Evolutionary conservation across 2,113 vertebrate species (phyloP), one percentile per base, ranked within the genome.

Genomic region (Girardinichthys multiradiatus): DNA sequence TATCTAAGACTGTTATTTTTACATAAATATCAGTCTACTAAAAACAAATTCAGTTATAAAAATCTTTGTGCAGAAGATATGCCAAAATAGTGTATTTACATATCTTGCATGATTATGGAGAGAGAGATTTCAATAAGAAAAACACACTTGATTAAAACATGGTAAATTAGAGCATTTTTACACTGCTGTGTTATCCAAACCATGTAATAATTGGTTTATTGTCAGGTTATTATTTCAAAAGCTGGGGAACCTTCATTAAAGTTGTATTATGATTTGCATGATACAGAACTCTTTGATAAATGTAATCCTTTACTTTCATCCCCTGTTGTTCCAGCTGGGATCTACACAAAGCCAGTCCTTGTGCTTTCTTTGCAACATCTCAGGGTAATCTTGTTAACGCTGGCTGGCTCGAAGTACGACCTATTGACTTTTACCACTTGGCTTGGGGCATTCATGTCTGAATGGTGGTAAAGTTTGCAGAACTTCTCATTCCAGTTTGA

Each of bases 301-400:
- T 66, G 33, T 30, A 51, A 51, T 29, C 72, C 64, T 81, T 75
- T 75, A 70, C 81, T 59, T 77, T 42, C 15, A 30, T 68, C 58
- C 62, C 29, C 59, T 80, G 71, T 31, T 12, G 48, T 70, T 63
- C 35, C 19, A 35, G 5, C 13, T 26, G 54, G 57, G 39, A 66
- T 26, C 67, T 63, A 68, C 76, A 78, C 74, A 84, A 72, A 42
- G 66, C 61, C 27, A 0, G n/a, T 30, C 60, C 29, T 74, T 82
- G 80, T 80, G 72, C 37, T 61, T n/a, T 74, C n/a, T n/a, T 4
- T 51, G 15, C 57, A 62, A 69, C 59, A 17, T 79, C 68, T 77
- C n/a, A 63, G 59, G 1, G 24, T 80, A 63, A 75, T 80, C 77
- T 65, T 81, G 72, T 83, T 87, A 65, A 58, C 65, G 26, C 61